A percentile compares a stretch with the other conserved stretches of the same genome.
phyloP scores from a whole-genome alignment of 2,888 invertebrate species.

The Melinopterus prodromus region DNA sequence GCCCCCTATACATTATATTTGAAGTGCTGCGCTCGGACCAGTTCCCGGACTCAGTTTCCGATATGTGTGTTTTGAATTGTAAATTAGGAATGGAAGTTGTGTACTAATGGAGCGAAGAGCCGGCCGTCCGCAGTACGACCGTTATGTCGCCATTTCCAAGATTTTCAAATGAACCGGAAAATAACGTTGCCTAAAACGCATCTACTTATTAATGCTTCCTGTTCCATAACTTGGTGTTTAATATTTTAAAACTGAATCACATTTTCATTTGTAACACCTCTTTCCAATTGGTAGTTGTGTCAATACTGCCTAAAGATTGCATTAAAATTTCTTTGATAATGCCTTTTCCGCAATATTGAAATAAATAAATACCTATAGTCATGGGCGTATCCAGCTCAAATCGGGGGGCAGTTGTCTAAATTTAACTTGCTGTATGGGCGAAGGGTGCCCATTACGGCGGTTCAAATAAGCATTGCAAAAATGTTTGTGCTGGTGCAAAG shows the following conservation, averaged over 20 bases:
- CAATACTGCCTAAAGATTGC: too few species aligned
- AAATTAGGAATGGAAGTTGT: neutral
- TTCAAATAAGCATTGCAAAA: too few species aligned
- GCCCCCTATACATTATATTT: neutral
- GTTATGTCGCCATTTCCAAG: neutral
- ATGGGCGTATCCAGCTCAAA: too few species aligned
- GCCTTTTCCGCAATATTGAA: too few species aligned
- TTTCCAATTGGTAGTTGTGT: too few species aligned
- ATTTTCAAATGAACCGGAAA: neutral
- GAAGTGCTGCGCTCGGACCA: neutral
- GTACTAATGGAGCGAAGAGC: conserved; percentile 4
- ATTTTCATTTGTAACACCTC: neutral
- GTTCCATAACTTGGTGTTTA: neutral
- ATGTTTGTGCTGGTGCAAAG: too few species aligned
- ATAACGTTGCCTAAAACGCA: neutral
- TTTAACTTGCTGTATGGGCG: too few species aligned
- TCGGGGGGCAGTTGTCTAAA: too few species aligned
- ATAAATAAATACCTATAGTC: too few species aligned
- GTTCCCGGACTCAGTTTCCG: neutral
- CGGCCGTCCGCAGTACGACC: neutral
- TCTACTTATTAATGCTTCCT: neutral
- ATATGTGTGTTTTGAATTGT: conserved; percentile 4
- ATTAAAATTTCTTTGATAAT: too few species aligned
- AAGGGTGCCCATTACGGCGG: too few species aligned
- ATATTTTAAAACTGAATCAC: neutral